These are phyloP conservation scores for Nomada ferruginata DNA, from an alignment of 2,888 invertebrate genomes.

Conservation along the genomic window DNA sequence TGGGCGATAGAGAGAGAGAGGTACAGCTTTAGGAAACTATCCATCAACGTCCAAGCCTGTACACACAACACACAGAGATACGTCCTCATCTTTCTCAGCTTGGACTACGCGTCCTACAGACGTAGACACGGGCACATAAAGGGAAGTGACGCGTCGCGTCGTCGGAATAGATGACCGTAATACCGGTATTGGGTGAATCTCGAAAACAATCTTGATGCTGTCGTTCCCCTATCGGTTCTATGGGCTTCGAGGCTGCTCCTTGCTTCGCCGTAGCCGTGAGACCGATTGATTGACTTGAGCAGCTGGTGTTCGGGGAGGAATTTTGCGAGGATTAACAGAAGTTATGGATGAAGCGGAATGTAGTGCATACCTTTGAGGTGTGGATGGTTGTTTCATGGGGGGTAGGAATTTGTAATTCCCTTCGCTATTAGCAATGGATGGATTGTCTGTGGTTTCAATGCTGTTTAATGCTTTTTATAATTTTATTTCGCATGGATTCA, in stretches of 20 bases:
- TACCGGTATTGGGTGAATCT: conserved; percentile 19
- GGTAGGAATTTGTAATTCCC: too few relatives aligned
- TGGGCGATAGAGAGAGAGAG: too few relatives aligned
- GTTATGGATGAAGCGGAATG: too few relatives aligned
- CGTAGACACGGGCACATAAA: conserved; percentile 16
- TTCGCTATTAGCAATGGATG: too few relatives aligned
- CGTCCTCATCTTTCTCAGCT: conserved; percentile 40
- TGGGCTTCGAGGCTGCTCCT: not conserved
- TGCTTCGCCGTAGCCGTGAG: not conserved
- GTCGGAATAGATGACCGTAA: conserved; percentile 30
- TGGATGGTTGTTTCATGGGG: too few relatives aligned
- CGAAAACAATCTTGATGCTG: conserved; percentile 38
- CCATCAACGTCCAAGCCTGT: conserved; percentile 69
- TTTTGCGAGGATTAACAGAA: too few relatives aligned
- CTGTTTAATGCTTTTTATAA: too few relatives aligned
- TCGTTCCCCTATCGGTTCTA: not conserved
- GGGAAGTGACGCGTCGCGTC: conserved; percentile 19
- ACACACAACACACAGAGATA: conserved; percentile 42
- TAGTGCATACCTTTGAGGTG: too few relatives aligned
- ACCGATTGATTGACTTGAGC: too few relatives aligned
- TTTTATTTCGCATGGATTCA: too few relatives aligned
- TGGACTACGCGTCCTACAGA: conserved; percentile 11
- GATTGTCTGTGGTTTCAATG: too few relatives aligned
- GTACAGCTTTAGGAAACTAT: conserved; percentile 61
- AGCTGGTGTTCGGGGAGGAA: too few relatives aligned